Conservation (phyloP, 2,888 invertebrate genomes). For the Lasioglossum marginatum region DNA sequence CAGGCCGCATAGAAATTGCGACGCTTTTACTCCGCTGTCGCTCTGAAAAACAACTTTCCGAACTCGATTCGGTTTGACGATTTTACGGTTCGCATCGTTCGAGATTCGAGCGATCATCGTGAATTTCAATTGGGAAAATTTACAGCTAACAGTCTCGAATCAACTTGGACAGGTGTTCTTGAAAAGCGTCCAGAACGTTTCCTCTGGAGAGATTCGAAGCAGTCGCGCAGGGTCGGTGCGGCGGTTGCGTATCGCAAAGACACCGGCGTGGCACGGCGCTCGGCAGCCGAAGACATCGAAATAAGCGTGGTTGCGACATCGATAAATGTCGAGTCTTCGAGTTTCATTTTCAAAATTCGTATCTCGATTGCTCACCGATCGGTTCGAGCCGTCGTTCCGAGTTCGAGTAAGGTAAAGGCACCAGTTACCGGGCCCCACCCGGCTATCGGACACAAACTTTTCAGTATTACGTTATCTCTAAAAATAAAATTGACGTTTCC, state of each 20-base stretch:
- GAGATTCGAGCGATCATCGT: neutral
- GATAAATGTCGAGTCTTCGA: neutral
- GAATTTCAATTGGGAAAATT: neutral
- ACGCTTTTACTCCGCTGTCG: slow-evolving; percentile 9
- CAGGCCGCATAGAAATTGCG: slow-evolving; percentile 33
- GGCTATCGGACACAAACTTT: too few species aligned
- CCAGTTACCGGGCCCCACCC: too few species aligned
- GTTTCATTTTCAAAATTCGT: neutral
- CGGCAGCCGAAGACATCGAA: neutral
- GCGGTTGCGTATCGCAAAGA: neutral
- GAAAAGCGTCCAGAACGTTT: neutral
- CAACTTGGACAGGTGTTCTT: neutral
- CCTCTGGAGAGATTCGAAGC: neutral
- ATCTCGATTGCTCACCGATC: neutral
- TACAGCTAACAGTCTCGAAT: neutral
- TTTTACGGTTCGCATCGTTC: neutral
- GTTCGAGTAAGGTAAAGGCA: neutral
- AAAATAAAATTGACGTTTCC: too few species aligned
- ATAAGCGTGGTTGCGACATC: neutral
- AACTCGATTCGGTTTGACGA: neutral
- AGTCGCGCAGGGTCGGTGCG: neutral
- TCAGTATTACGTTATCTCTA: too few species aligned
- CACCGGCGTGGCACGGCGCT: neutral
- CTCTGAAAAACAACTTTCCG: neutral
- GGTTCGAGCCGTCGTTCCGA: neutral